Percentiles rank a stretch among this genome's conserved stretches.
Conservation (phyloP, 1,140 invertebrate species). For the Drosophila jambulina region DNA sequence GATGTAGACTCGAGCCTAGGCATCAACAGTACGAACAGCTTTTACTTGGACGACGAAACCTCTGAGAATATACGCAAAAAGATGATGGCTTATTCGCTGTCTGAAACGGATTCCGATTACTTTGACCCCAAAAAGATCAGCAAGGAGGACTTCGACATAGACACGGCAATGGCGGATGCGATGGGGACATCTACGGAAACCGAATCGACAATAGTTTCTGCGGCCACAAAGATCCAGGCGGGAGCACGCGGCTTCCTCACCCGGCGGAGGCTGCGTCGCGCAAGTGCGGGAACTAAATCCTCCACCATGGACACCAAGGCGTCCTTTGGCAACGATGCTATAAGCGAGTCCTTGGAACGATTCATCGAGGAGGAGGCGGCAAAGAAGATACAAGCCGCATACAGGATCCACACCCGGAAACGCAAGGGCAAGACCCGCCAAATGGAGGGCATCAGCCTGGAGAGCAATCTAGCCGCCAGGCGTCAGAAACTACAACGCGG, state of each 20-base stretch:
- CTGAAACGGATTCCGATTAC: slow-evolving; percentile 79
- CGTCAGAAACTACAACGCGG: slow-evolving; percentile 77
- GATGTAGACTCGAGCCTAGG: slow-evolving; percentile 10
- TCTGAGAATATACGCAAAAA: slow-evolving; percentile 80
- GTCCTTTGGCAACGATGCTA: slow-evolving; percentile 82
- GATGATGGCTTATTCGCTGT: slow-evolving; percentile 81
- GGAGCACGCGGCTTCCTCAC: slow-evolving; percentile 71
- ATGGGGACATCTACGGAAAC: slow-evolving; percentile 80
- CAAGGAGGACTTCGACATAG: slow-evolving; percentile 69
- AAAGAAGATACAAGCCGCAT: slow-evolving; percentile 68
- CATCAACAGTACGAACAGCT: slow-evolving; percentile 51
- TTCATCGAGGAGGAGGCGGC: slow-evolving; percentile 79
- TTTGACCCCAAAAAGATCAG: slow-evolving; percentile 44
- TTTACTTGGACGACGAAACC: slow-evolving; percentile 73
- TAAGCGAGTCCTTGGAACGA: slow-evolving; percentile 78
- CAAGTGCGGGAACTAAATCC: slow-evolving; percentile 72
- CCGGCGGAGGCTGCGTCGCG: slow-evolving; percentile 61
- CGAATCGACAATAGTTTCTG: slow-evolving; percentile 81
- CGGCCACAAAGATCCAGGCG: slow-evolving; percentile 79
- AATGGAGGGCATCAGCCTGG: slow-evolving; percentile 49
- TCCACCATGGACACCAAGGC: slow-evolving; percentile 66
- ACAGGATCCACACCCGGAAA: slow-evolving; percentile 47
- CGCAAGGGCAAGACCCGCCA: slow-evolving; percentile 27
- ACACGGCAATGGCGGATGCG: slow-evolving; percentile 75
- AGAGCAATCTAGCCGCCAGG: slow-evolving; percentile 65